Evolutionary conservation across 2,797 vertebrate genomes (phyloP), one percentile per base, ranked within the genome.

Genomic region (Pangasius djambal): DNA sequence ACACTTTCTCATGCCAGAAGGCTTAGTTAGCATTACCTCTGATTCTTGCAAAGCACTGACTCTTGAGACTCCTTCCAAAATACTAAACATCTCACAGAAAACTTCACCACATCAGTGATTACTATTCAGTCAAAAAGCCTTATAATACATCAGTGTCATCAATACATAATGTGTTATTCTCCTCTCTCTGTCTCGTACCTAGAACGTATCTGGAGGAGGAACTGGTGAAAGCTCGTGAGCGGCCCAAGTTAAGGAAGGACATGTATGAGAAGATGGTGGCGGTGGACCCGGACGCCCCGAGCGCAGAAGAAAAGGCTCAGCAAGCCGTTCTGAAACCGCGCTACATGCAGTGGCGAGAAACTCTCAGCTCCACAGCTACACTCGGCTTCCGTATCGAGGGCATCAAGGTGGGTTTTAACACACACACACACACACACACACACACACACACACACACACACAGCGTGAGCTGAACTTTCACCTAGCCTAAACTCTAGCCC

Each of bases 271-370:
- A 98, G 94, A 98, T 98, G 98, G 95, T 98, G 15, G 96, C 96
- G 0, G 96, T 98, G 93, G 98, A 98, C 88, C 97, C 97, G 0
- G 93, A 91, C 1, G 97, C 98, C 7, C 97, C 98, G 0, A 97
- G 96, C 0, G 91, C 95, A 0, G 92, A 98, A 93, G 98, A 98
- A 90, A 96, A 93, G 0, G 91, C 93, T 13, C 96, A 97, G 94
- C 95, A 96, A 55, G 98, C 96, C 0, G 90, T 98, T 89, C 96
- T 98, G 78, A 98, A 98, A 89, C 97, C 97, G 12, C 96, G 98
- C 87, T 98, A 98, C 95, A 98, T 98, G 98, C 97, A 98, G 94
- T 98, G 98, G 98, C 95, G 98, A 78, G 98, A 98, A 93, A 97
- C 96, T 0, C 94, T 97, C 85, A 98, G 97, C 93, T 98, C 98